phyloP scores from a whole-genome alignment of 92 coral and sea anemone genomes.

The Scolanthus callimorphus region DNA sequence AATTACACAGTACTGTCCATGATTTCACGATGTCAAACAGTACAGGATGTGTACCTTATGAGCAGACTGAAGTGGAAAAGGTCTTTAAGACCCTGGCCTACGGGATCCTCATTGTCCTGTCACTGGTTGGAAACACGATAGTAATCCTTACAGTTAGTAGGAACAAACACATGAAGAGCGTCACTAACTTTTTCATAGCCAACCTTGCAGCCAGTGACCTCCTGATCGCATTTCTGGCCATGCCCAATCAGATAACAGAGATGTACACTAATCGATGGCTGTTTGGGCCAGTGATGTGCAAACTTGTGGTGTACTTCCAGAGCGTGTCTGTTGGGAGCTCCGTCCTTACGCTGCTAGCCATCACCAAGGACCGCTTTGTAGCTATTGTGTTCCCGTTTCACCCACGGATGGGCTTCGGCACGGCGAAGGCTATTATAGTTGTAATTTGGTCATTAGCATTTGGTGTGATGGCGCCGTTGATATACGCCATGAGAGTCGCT shows the following conservation, averaged over 20 bases:
- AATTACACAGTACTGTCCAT: no score
- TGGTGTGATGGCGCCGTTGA: constrained; percentile 69
- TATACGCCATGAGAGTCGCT: constrained; percentile 47
- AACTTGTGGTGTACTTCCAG: constrained; percentile 68
- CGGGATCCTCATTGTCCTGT: constrained; percentile 39
- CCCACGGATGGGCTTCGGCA: constrained; percentile 43
- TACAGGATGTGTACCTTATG: constrained; percentile 36
- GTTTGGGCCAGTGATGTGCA: constrained; percentile 65
- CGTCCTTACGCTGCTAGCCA: constrained; percentile 71
- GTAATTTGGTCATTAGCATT: constrained; percentile 47
- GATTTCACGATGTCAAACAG: no score
- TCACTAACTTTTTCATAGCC: constrained; percentile 75
- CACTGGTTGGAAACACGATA: constrained; percentile 69
- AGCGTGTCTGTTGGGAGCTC: constrained; percentile 79
- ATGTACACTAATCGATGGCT: constrained; percentile 59
- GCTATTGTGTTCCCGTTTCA: constrained; percentile 73
- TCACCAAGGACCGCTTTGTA: constrained; percentile 73
- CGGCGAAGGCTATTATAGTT: constrained; percentile 46
- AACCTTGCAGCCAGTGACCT: constrained; percentile 83
- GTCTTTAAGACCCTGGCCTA: constrained; percentile 56
- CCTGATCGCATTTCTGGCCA: constrained; percentile 58
- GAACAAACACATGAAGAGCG: constrained; percentile 64
- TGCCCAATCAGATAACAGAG: constrained; percentile 84
- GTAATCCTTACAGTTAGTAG: constrained; percentile 69
- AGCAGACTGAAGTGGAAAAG: constrained; percentile 47